phyloP scores from a whole-genome alignment of 2,888 invertebrate genomes.

The Azorinus chamasolen region DNA sequence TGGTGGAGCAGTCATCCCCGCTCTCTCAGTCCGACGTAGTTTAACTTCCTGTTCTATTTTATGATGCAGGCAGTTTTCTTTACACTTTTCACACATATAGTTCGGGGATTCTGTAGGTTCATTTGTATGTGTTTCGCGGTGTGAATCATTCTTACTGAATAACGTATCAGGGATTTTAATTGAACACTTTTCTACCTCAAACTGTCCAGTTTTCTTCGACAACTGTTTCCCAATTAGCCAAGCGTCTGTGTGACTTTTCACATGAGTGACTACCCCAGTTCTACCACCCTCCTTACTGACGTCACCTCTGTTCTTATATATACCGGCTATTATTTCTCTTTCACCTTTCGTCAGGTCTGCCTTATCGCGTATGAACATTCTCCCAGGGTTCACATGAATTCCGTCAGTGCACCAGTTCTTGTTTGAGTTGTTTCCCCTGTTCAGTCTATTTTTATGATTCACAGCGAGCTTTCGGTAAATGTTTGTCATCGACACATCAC shows the following conservation, averaged over 20 bases:
- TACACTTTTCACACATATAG: conserved; percentile 55
- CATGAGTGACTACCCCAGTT: conserved; percentile 53
- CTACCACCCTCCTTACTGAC: conserved; percentile 40
- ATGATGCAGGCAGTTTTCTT: conserved; percentile 32
- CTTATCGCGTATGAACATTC: conserved; percentile 79
- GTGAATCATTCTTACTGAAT: conserved; percentile 54
- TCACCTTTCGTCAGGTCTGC: conserved; percentile 80
- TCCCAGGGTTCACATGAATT: conserved; percentile 67
- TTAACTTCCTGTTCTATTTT: background rate
- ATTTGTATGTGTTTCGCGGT: conserved; percentile 6
- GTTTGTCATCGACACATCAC: conserved; percentile 68
- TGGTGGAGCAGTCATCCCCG: conserved; percentile 56
- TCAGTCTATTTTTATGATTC: conserved; percentile 32
- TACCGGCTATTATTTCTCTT: conserved; percentile 80
- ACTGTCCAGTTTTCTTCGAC: conserved; percentile 23
- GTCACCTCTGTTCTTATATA: conserved; percentile 78
- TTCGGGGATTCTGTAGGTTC: background rate
- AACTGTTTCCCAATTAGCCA: conserved; percentile 74
- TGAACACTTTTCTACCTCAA: conserved; percentile 50
- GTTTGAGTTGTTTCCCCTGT: conserved; percentile 54
- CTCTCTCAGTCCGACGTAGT: conserved; percentile 15
- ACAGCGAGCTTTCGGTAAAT: conserved; percentile 76
- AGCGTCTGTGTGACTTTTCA: conserved; percentile 77
- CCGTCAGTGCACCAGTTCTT: conserved; percentile 64
- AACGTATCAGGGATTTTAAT: conserved; percentile 64